A percentile compares a stretch with the other conserved stretches of the same genome.
phyloP scores from a whole-genome alignment of 1,140 invertebrate species.

The Galleria mellonella region DNA sequence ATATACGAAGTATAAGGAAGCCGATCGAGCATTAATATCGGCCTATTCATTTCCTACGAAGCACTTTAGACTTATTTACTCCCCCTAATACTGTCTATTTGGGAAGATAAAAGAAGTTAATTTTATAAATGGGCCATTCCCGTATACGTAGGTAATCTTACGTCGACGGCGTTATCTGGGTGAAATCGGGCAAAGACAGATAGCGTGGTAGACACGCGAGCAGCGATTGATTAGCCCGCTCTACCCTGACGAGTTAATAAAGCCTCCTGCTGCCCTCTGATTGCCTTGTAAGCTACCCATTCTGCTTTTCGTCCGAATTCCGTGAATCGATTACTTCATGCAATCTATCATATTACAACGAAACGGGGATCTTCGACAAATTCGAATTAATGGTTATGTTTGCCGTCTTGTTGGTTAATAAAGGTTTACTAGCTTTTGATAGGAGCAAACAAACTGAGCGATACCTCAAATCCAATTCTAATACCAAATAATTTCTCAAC shows the following conservation, averaged over 20 bases:
- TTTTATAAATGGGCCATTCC: constrained; percentile 62
- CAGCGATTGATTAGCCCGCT: constrained; percentile 67
- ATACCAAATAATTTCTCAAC: too few species aligned
- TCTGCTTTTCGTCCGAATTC: constrained; percentile 45
- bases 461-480: too few species aligned
- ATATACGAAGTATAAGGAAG: constrained; percentile 12
- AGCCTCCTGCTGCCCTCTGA: constrained; percentile 54
- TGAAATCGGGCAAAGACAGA: constrained; percentile 63
- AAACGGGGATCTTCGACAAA: constrained; percentile 15
- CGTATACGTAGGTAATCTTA: constrained; percentile 58
- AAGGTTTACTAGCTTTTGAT: too few species aligned
- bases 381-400: constrained; percentile 11
- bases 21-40: constrained; percentile 32
- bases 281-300: constrained; percentile 61
- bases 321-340: constrained; percentile 45
- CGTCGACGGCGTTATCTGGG: constrained; percentile 50
- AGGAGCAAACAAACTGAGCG: too few species aligned
- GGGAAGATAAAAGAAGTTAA: constrained; percentile 58
- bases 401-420: too few species aligned
- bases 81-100: constrained; percentile 40
- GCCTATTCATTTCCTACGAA: constrained; percentile 34
- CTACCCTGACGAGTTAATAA: constrained; percentile 63
- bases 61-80: constrained; percentile 52
- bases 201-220: constrained; percentile 64
- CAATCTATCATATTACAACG: constrained; percentile 30